Evolutionary conservation across 2,113 vertebrate genomes (phyloP), one percentile per base, ranked within the genome.

Genomic region (Pluvialis apricaria): DNA sequence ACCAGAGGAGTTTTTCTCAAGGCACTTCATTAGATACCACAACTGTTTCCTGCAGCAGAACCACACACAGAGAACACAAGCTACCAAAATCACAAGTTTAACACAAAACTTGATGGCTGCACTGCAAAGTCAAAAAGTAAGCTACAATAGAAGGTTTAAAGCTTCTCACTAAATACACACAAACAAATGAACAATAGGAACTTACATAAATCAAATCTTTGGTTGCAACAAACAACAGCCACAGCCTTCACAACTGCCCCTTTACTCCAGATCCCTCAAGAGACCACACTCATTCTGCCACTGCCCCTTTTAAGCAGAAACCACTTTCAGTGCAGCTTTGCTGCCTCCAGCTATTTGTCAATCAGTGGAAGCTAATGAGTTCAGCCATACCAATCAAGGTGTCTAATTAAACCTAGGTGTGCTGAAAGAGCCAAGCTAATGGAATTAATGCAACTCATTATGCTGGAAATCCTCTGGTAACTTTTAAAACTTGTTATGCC

Each of bases 341-440:
- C 19, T 75, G 82, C 73, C 66, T 77, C 7, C 32, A 34, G 55
- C 11, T 79, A 13, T 88, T 66, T 90, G 78, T 86, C 90, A 93
- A 18, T 94, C 91, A 91, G 65, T 72, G 26, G 61, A 47, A 90
- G 9, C 38, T 91, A 88, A 91, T 0, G 1, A 89, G 32, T 51
- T 84, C 60, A 84, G 72, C 47, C 86, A 92, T 11, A 32, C 8
- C 32, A 87, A 66, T 60, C 83, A 89, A 92, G 55, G 34, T 51
- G 28, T 36, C 28, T 86, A 81, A 92, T 90, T 82, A 93, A 93
- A 69, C 17, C 42, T 68, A 96, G 70, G 34, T 77, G 65, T 72
- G 42, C 71, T 49, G 73, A 72, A 92, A 76, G 55, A 80, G n/a
- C 29, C 54, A n/a, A 0, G 34, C 20, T 88, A 79, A 93, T 70